A percentile compares a stretch with the other conserved stretches of the same genome.
phyloP scores from a whole-genome alignment of 2,113 vertebrate species.

The Acrocephalus arundinaceus region DNA sequence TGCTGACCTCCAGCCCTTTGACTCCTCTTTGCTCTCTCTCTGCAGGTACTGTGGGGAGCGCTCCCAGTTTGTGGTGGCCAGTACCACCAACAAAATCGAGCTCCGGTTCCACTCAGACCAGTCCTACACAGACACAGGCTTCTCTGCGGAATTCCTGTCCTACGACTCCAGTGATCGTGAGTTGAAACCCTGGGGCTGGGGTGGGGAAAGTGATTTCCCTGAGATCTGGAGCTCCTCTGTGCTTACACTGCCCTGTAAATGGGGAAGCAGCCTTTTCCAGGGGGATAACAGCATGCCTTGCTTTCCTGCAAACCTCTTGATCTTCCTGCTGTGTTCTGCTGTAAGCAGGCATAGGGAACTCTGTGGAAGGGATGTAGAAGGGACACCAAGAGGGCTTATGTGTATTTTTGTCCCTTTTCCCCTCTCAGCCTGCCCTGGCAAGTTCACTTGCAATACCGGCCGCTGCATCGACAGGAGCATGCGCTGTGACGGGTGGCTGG shows the following conservation, averaged over 20 bases:
- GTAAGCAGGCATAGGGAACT: neutral
- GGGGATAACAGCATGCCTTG: accelerated
- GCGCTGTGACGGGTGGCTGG: conserved; percentile 91
- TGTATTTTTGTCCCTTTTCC: neutral
- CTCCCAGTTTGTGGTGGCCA: conserved; percentile 69
- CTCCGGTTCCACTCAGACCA: conserved; percentile 82
- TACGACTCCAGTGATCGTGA: conserved; percentile 84
- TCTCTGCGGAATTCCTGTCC: conserved; percentile 79
- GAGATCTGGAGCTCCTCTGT: neutral
- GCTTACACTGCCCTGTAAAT: neutral
- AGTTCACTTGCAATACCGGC: conserved; percentile 82
- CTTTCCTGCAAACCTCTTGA: neutral
- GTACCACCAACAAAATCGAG: conserved; percentile 71
- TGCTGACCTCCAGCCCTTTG: neutral
- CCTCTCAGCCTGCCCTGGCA: conserved; percentile 82
- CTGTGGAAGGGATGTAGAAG: accelerated
- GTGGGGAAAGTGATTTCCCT: too few relatives aligned
- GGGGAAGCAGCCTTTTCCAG: neutral
- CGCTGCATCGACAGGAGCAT: conserved; percentile 75
- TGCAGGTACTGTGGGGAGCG: conserved; percentile 83
- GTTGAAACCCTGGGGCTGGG: neutral
- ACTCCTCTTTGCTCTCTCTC: neutral
- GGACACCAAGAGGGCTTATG: accelerated
- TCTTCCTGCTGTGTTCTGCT: neutral
- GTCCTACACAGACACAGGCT: conserved; percentile 87